These are phyloP conservation scores for Brotula barbata DNA, from an alignment of 2,797 vertebrate genomes.

Conservation along the genomic window DNA sequence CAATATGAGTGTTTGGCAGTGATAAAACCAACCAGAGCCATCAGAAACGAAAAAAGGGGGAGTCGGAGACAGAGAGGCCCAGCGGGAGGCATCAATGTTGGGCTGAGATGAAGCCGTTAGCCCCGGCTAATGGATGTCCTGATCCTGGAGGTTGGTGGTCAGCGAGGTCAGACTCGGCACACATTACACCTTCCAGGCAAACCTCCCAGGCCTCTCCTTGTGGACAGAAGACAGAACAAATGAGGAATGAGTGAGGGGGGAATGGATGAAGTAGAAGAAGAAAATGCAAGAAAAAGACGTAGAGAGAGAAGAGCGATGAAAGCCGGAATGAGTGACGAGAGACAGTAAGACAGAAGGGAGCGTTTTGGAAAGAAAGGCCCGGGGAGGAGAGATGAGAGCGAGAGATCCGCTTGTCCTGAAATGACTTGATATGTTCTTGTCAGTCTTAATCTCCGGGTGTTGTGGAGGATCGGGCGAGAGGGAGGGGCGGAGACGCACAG, in stretches of 20 bases:
- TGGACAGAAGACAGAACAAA: slow-evolving; percentile 25
- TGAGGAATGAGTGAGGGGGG: slow-evolving; percentile 4
- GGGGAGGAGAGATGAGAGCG: slow-evolving; percentile 45
- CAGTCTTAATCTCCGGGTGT: slow-evolving; percentile 71
- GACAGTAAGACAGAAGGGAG: slow-evolving; percentile 1
- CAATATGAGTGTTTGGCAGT: slow-evolving; percentile 26
- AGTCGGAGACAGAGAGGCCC: slow-evolving; percentile 34
- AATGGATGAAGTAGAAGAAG: background rate
- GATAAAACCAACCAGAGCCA: slow-evolving; percentile 29
- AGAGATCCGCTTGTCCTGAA: slow-evolving; percentile 62
- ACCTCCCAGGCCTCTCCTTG: slow-evolving; percentile 19
- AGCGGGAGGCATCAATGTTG: slow-evolving; percentile 39
- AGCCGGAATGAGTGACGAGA: background rate
- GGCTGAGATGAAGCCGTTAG: slow-evolving; percentile 53
- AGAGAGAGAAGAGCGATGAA: slow-evolving; percentile 2
- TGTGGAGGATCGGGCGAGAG: slow-evolving; percentile 29
- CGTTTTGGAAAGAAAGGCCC: slow-evolving; percentile 36
- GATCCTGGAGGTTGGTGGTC: slow-evolving; percentile 52
- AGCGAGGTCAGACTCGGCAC: slow-evolving; percentile 41
- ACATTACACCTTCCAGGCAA: slow-evolving; percentile 40
- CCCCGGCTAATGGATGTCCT: slow-evolving; percentile 65
- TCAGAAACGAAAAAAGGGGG: background rate
- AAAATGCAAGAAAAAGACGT: background rate
- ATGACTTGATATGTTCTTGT: slow-evolving; percentile 74
- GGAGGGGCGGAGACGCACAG: slow-evolving; percentile 27